A percentile compares a stretch with the other conserved stretches of the same genome.
Conservation (phyloP, 1,140 invertebrate genomes). For the Rhopalosiphum maidis region DNA sequence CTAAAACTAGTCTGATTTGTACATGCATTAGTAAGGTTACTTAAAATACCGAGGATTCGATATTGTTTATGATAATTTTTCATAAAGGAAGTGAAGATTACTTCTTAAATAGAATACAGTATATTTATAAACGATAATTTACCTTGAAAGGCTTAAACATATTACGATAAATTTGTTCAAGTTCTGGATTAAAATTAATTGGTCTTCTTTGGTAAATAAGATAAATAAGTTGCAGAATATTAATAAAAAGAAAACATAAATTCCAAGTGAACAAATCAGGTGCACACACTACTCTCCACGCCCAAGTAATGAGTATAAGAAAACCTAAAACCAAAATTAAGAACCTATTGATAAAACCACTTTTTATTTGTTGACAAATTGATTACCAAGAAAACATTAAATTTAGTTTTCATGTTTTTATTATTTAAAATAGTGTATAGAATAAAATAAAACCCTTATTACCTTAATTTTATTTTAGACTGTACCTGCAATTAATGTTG, state of each 20-base stretch:
- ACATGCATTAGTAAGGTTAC: too few relatives aligned
- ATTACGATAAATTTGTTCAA: slow-evolving; percentile 83
- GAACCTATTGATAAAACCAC: neutral
- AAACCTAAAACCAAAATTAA: slow-evolving; percentile 69
- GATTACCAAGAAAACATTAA: neutral
- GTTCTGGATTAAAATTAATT: slow-evolving; percentile 82
- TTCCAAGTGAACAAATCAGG: slow-evolving; percentile 91
- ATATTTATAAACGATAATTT: slow-evolving; percentile 58
- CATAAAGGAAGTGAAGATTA: neutral
- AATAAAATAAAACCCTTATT: too few relatives aligned
- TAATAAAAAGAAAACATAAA: slow-evolving; percentile 83
- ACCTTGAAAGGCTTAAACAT: slow-evolving; percentile 87
- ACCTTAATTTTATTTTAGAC: neutral
- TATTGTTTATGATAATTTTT: neutral
- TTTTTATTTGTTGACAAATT: neutral
- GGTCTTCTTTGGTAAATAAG: slow-evolving; percentile 84
- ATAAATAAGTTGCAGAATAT: slow-evolving; percentile 81
- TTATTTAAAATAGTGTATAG: neutral
- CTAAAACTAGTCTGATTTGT: too few relatives aligned
- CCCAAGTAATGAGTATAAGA: slow-evolving; percentile 83
- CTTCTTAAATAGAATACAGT: neutral
- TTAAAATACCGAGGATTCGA: too few relatives aligned
- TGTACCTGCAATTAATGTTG: slow-evolving; percentile 76
- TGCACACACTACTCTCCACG: slow-evolving; percentile 88
- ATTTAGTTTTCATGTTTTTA: neutral